Evolutionary conservation across 2,113 vertebrate genomes (phyloP), one percentile per base, ranked within the genome.

Genomic region (Dicrurus megarhynchus): DNA sequence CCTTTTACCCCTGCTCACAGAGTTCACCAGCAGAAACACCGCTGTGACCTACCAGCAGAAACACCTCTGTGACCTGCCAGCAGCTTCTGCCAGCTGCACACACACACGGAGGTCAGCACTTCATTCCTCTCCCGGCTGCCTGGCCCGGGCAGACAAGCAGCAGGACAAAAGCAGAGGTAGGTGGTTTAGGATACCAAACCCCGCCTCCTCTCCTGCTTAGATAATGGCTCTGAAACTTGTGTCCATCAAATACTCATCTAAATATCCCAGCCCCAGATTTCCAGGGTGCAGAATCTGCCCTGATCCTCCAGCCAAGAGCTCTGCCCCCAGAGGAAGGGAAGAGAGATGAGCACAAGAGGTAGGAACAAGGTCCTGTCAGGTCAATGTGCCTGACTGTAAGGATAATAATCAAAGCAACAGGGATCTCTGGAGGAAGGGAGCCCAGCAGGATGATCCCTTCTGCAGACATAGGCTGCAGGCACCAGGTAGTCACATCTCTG

Each of bases 31-130:
- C 52, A 71, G 80, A 79, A 86, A 67, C 63, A 64, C 24, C 56
- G 59, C 82, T 46, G 64, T 57, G 70, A 64, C 23, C 44, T 75
- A 56, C 56, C 2, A 15, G 5, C 47, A 79, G 57, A n/a, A n/a
- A n/a, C 63, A 64, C 24, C 56, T 63, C 82, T 46, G 64, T 57
- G 70, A 64, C 23, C 44, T 75, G 61, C 56, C 2, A 15, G 5
- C 47, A 79, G 57, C 70, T 85, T 8, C 94, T 68, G 82, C 63
- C 3, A 3, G 47, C 65, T 44, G 20, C 42, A 47, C 2, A 50
- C 2, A 6, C 81, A 13, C 41, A 18, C 0, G 0, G n/a, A 67
- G 46, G 9, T 23, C 5, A 3, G 69, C 23, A 10, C 39, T 32
- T 47, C 14, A 1, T 60, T 32, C 56, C 10, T 39, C 65, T 41